Evolutionary conservation across 35 echinoderm and acorn worm genomes (phyloP), one percentile per base, ranked within the genome.

Genomic region (Acanthaster planci): DNA sequence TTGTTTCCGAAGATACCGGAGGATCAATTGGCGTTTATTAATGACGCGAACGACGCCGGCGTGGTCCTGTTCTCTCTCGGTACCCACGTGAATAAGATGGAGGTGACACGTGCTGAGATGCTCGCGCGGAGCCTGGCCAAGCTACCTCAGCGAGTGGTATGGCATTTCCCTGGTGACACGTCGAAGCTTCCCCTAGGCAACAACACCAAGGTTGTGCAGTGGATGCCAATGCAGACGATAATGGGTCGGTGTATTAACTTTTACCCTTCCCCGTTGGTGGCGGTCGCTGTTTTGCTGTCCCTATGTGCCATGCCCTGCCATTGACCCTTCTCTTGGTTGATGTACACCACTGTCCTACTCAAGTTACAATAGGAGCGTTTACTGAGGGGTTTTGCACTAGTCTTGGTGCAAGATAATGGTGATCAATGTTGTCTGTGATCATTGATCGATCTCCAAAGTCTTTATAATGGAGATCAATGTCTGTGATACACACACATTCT

Each of bases 21-120:
- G 60, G 60, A 68, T 23, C 32, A 35, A 35, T 7, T 27, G 32
- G 60, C 4, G n/a, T 68, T 68, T 68, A 4, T 68, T 27, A 7
- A 68, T 7, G 32, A 18, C 3, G 4, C 60, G n/a, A 18, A 35
- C 8, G 60, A 68, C 8, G n/a, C n/a, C 18, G 60, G 60, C 60
- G 60, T 68, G n/a, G 17, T 68, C n/a, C 60, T 68, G n/a, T 68
- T 68, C 18, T 68, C 60, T 68, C n/a, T 35, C n/a, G 60, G 60
- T 35, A 68, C 60, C 17, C 32, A 68, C 60, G 32, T 35, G n/a
- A 23, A 5, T 17, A 35, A 35, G 4, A 68, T 68, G 60, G 60
- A 68, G 8, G 60, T 27, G 4, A 18, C n/a, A 7, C n/a, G n/a
- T 68, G 60, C 60, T 27, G 60, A 23, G n/a, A 68, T 68, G 32